Evolutionary conservation across 2,888 invertebrate species (phyloP), one percentile per base, ranked within the genome.

Genomic region (Drosophila histrio): DNA sequence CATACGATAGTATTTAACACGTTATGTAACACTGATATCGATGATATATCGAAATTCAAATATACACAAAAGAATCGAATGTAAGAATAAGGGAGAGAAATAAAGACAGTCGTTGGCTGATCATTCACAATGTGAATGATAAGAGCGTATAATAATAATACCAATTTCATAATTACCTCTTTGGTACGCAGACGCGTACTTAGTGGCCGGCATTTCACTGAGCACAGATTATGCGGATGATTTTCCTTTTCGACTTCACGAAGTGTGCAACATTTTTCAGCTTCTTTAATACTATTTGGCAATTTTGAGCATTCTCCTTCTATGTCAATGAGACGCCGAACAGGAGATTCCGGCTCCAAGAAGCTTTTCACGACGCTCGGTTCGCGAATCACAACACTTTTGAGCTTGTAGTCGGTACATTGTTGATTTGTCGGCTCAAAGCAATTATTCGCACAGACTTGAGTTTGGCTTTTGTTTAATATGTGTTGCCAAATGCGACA

Each of bases 171-270:
- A n/a, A 7, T 3, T 49, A 79, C 79, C 59, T 67, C 47, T 3
- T 71, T 38, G n/a, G 53, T n/a, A n/a, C 57, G 61, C n/a, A 78
- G 21, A 1, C 1, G 13, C 0, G 82, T 74, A 3, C 46, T 43
- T 0, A 60, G 41, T 0, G 82, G 75, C 5, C 74, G 41, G 43
- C 79, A 82, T 7, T 41, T 30, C 0, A 38, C 22, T 3, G 70
- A 62, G 50, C 79, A 78, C 3, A 70, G 61, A 58, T 81, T 77
- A 4, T 36, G 26, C 6, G 17, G 15, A 9, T 28, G 30, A 8
- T 9, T 34, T 2, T 36, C 8, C 9, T 44, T 32, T 30, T 60
- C 24, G 0, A 30, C 8, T 9, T 56, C 43, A 13, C 8, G 8
- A n/a, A 63, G n/a, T 9, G 28, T 60, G 36, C 61, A 59, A 17